Evolutionary conservation across 2,797 vertebrate species (phyloP), one percentile per base, ranked within the genome.

Genomic region (Poeciliopsis paucimaculata): DNA sequence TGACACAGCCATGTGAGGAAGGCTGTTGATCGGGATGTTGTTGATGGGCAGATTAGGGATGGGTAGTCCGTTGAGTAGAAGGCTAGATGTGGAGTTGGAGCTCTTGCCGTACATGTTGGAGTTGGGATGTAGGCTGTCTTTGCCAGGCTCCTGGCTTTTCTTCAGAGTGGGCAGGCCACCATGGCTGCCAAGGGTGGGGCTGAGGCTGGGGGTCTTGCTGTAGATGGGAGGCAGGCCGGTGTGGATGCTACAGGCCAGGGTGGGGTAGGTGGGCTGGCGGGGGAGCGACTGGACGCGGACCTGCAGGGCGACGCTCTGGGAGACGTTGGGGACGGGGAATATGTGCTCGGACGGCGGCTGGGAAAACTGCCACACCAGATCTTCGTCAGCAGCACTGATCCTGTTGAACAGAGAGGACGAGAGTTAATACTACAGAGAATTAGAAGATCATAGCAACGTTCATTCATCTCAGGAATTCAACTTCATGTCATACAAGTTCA

Each of bases 271-370:
- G 13, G 98, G 98, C 82, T 99, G 98, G 91, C 98, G 96, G 72
- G 98, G 98, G 84, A 99, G 94, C 11, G 98, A 99, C 95, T 99
- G 98, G 77, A 99, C 98, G 0, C 96, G 97, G 86, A 99, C 97
- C 94, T 97, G 98, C 95, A 99, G 96, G 78, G 98, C 98, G 84
- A 99, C 97, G 4, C 96, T 99, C 93, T 98, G 98, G 85, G 98
- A 99, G 49, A 99, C 97, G 16, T 97, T 98, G 75, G 98, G 98
- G 85, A 99, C 94, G 18, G 98, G 98, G 91, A 99, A 99, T 86
- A 99, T 95, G 60, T 99, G 98, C 88, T 98, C 98, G 15, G 95
- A 97, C 55, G 98, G 98, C 2, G 97, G 94, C 94, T 99, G 98
- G 76, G 98, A 97, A 94, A 99, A 99, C 20, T 96, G 95, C 97